Evolutionary conservation across 2,113 vertebrate species (phyloP), one percentile per base, ranked within the genome.

Genomic region (Carassius gibelio): DNA sequence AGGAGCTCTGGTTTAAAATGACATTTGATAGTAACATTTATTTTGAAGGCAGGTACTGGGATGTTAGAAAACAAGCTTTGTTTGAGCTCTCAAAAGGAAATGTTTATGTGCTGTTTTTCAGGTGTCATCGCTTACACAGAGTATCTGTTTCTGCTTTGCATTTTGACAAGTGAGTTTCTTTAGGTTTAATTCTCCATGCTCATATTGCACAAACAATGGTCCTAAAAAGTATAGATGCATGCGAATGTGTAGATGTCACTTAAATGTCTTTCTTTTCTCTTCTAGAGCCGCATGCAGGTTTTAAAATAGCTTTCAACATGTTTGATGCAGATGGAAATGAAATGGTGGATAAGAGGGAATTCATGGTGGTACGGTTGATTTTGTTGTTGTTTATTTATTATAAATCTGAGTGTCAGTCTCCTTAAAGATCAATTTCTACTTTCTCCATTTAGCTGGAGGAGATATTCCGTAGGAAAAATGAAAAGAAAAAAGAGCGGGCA

Each of bases 281-380:
- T 91, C 30, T 93, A 99, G 97, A 99, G 90, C 97, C 97, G 8
- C 97, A 96, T 61, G 97, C 97, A 83, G 97, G 97, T 80, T 98
- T 99, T 92, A 95, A 94, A 92, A 98, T 99, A 72, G 97, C 97
- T 88, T 99, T 99, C 94, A 98, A 98, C 93, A 99, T 99, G 97
- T 97, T 99, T 82, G 97, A 98, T 87, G 96, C 96, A 23, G 97
- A 98, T 87, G 97, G 97, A 87, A 99, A 99, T 91, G 94, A 98
- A 92, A 97, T 98, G 96, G 97, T 99, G 89, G 98, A 99, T 93
- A 98, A 96, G 93, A 96, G 95, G 88, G 97, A 99, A 88, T 98
- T 99, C 91, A 92, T 98, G 91, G 97, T 98, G 97, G 98, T 99
- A 96, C 0, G 96, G 93, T 87, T 87, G 21, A 48, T 83, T 81